Evolutionary conservation across 2,113 vertebrate species (phyloP).

Genomic region (Oncorhynchus keta): DNA sequence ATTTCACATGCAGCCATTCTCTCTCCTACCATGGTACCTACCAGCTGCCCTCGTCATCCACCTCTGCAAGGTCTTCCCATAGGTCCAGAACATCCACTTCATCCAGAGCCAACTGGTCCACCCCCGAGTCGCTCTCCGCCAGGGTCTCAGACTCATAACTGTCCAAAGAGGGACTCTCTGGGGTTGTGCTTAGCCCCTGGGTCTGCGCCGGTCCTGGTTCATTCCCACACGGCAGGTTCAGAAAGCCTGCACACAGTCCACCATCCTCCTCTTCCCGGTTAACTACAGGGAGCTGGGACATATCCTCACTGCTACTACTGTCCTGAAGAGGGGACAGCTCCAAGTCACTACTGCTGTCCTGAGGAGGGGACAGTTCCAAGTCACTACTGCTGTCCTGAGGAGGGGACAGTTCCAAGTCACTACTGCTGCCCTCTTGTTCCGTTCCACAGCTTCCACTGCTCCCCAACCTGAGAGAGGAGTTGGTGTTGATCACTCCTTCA

Average conservation of each 20-base stretch:
- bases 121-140: constrained; percentile 54
- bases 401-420: no score
- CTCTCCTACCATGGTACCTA: constrained; percentile 60
- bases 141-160: constrained; percentile 69
- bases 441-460: constrained; percentile 34
- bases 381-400: not conserved
- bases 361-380: no score
- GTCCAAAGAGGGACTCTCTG: constrained; percentile 44
- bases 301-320: constrained; percentile 55
- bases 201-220: constrained; percentile 34
- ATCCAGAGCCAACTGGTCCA: constrained; percentile 75
- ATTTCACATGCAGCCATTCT: no score
- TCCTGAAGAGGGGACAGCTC: constrained; percentile 53
- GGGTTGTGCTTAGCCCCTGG: constrained; percentile 42
- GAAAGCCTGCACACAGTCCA: constrained; percentile 43
- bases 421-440: constrained; percentile 36
- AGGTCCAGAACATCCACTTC: constrained; percentile 86
- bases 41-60: constrained; percentile 86
- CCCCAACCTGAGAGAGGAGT: constrained; percentile 61
- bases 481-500: constrained; percentile 54
- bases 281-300: constrained; percentile 50
- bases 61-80: constrained; percentile 75
- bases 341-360: constrained; percentile 25
- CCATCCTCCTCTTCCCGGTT: constrained; percentile 10
- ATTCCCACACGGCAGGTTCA: constrained; percentile 43